Base-by-base conservation (phyloP, 2,113 vertebrate species). In the Alligator mississippiensis region DNA sequence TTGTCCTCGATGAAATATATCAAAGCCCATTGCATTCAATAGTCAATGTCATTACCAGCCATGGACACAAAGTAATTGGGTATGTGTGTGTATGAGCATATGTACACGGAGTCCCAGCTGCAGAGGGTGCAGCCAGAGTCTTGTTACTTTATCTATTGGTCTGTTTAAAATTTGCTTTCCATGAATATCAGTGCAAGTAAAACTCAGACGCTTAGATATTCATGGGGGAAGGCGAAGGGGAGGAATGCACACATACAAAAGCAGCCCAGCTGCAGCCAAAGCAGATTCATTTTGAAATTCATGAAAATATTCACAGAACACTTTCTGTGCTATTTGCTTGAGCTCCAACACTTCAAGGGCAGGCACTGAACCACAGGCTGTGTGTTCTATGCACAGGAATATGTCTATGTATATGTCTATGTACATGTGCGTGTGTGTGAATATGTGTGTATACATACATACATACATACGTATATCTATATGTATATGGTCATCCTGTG, bases 211-310 rank as follows among this genome's bases (percentile, higher is more conserved):
- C 86, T 94, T 82, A 27, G 89, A 97, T 94, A 97, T 95, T 96
- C 96, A 87, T 90, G 77, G 90, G 70, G 91, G 77, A 27, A 85
- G 25, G 77, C 63, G 21, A 25, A 22, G 18, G 63, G 38, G 25
- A 75, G 83, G 92, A 86, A 93, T 85, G 92, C 81, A 94, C 75
- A 92, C 78, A 61, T 82, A 97, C 96, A 97, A 97, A 96, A 88
- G 95, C 88, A 95, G 84, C 92, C 92, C 97, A 97, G 97, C 97
- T 97, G 97, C 97, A 97, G 96, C 95, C 93, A 89, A 94, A 96
- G 88, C 70, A 82, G 97, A 93, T 96, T 97, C 95, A 95, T 97
- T 97, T 97, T 96, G 93, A 96, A 95, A 95, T 96, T 97, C 95
- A 96, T 94, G 88, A 97, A 97, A 96, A 96, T 92, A 96, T 96